Base-by-base conservation (phyloP, 2,797 vertebrate genomes). In the Pterois miles region DNA sequence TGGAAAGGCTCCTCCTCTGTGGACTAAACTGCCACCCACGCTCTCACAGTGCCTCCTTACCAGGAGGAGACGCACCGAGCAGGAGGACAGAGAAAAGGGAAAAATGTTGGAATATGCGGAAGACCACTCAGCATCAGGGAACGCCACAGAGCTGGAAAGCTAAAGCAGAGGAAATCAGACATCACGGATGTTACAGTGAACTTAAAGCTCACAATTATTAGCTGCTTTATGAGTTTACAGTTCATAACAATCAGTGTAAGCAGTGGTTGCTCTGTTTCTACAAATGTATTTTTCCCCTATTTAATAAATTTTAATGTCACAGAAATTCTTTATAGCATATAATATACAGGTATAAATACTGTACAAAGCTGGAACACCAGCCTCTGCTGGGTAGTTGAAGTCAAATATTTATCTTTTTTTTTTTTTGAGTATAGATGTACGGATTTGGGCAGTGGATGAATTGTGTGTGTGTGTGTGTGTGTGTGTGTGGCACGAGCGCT, bases 311-410 rank as follows among this genome's bases (percentile, higher is more conserved):
- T 95, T 94, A 94, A 94, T 91, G 92, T 94, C 85, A 92, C 94
- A 92, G 89, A 95, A 93, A 92, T 91, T 92, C 92, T 95, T 93
- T 94, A 94, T 94, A 94, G 92, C 94, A 57, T 94, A 93, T 95
- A 93, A 93, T 93, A 95, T 94, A 93, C 93, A 91, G 89, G 92
- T 92, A 95, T 95, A 94, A 94, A 94, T 93, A 93, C 86, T 95
- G 95, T 95, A 96, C 93, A 95, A 95, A 94, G 92, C 91, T 89
- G 90, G 93, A 95, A 93, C 92, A 93, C 94, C 95, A 95, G 95
- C 91, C 74, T 88, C 67, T 84, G 92, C 93, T 96, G 95, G 95
- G 92, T 93, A 92, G 94, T 93, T 93, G 87, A 95, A 95, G 92
- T 94, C 84, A 90, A 92, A 93, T 95, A 94, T 96, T 95, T 96